These are phyloP conservation scores for Zoanthus sansibaricus DNA, from an alignment of 92 coral and sea anemone species.

Conservation along the genomic window DNA sequence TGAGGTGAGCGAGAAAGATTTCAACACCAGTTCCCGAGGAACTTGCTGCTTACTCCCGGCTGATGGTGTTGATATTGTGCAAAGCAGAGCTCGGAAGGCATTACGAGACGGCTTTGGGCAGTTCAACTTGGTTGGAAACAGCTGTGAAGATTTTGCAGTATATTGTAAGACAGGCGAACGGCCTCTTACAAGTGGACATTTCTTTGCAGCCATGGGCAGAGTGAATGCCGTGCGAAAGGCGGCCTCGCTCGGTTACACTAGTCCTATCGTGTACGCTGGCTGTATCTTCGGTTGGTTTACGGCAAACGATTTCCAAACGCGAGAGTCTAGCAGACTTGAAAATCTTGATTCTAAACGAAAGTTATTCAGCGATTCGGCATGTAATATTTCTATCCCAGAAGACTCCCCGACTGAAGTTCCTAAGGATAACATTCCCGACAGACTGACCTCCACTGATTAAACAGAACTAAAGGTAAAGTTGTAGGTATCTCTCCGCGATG, in stretches of 20 bases:
- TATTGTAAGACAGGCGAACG: constrained; percentile 96
- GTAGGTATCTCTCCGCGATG: not conserved
- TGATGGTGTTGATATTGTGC: constrained; percentile 71
- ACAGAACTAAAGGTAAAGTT: not conserved
- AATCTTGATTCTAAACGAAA: constrained; percentile 28
- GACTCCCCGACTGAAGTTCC: not conserved
- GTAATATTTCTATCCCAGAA: constrained; percentile 13
- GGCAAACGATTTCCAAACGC: constrained; percentile 72
- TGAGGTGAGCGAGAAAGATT: constrained; percentile 64
- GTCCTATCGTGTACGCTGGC: constrained; percentile 96
- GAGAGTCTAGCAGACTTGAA: not conserved
- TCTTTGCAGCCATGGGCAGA: constrained; percentile 85
- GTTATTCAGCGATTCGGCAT: constrained; percentile 35
- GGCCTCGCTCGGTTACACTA: constrained; percentile 83
- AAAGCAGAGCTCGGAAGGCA: constrained; percentile 74
- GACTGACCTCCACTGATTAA: not conserved
- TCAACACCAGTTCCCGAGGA: constrained; percentile 72
- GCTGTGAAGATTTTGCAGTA: constrained; percentile 95
- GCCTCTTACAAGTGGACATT: constrained; percentile 86
- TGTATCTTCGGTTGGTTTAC: constrained; percentile 92
- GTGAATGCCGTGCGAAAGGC: constrained; percentile 91
- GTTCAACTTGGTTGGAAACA: constrained; percentile 92
- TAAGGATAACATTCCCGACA: too few relatives aligned
- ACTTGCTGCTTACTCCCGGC: constrained; percentile 78
- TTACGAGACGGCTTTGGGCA: constrained; percentile 89